Conservation (phyloP, 2,797 vertebrate species). For the Bovichtus diacanthus region DNA sequence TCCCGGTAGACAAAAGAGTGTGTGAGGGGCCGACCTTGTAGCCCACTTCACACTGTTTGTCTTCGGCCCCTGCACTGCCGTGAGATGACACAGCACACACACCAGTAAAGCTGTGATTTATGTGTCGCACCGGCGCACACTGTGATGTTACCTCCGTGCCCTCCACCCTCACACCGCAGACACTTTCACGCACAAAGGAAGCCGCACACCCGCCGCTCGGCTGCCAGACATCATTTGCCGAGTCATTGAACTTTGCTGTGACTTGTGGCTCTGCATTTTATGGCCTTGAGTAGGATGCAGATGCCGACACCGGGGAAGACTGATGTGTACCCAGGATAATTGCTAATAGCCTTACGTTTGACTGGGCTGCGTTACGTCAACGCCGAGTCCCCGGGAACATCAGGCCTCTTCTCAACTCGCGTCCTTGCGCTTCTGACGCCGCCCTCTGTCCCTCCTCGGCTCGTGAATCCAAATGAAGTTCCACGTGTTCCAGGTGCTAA, state of each 20-base stretch:
- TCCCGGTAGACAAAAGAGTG: conserved; percentile 72
- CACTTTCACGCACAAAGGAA: conserved; percentile 23
- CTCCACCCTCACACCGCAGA: conserved; percentile 30
- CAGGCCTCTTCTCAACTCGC: conserved; percentile 36
- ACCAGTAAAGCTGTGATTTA: conserved; percentile 71
- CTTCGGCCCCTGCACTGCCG: conserved; percentile 67
- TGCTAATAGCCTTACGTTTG: conserved; percentile 63
- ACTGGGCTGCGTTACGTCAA: conserved; percentile 64
- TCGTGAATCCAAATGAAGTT: conserved; percentile 55
- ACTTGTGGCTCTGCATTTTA: conserved; percentile 39
- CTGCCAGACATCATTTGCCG: conserved; percentile 42
- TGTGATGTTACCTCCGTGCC: conserved; percentile 59
- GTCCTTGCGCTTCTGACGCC: conserved; percentile 31
- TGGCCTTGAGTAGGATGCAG: conserved; percentile 20
- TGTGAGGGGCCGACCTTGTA: conserved; percentile 73
- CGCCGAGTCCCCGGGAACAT: conserved; percentile 44
- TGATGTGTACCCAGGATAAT: conserved; percentile 48
- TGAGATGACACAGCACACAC: conserved; percentile 65
- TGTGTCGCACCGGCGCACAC: conserved; percentile 39
- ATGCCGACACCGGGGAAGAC: conserved; percentile 41
- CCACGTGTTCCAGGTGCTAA: conserved; percentile 44
- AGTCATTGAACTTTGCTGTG: conserved; percentile 48
- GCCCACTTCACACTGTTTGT: conserved; percentile 82
- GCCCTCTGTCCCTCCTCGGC: conserved; percentile 39
- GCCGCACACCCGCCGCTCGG: conserved; percentile 15